phyloP scores from a whole-genome alignment of 2,113 vertebrate species.

The Oryctolagus cuniculus region mOryCun1.1 NC_091437.1:26721001-26721500 shows the following conservation, averaged over 20 bases:
- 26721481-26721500: background rate
- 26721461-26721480: background rate
- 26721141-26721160: background rate
- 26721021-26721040: conserved; percentile 9
- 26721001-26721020: background rate
- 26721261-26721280: background rate
- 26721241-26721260: background rate
- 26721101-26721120: background rate
- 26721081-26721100: background rate
- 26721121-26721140: conserved; percentile 46
- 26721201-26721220: background rate
- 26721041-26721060: background rate
- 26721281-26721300: background rate
- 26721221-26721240: background rate
- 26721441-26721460: background rate
- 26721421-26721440: background rate
- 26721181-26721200: background rate
- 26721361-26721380: background rate
- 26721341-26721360: background rate
- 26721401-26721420: background rate
- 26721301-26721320: conserved; percentile 32
- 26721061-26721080: background rate
- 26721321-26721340: background rate
- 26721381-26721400: background rate
- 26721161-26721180: background rate